Evolutionary conservation across 2,888 invertebrate species (phyloP), one percentile per base, ranked within the genome.

Genomic region (Orchestes rusci): DNA sequence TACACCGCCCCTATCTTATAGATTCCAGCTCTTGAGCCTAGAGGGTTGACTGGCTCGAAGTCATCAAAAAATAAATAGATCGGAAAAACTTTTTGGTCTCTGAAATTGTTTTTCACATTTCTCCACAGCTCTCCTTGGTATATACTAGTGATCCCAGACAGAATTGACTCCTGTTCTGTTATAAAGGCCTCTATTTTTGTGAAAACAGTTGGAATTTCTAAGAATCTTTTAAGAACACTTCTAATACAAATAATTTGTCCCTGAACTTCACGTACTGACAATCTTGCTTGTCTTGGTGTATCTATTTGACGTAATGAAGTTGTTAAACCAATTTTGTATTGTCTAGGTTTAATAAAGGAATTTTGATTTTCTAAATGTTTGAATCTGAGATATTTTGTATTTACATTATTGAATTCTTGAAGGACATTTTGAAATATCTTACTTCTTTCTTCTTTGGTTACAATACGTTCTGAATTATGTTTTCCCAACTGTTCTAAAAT

Each of bases 1-100:
- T 46, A 47, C 2, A 33, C 30, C 7, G 38, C 39, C 13, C 46
- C 46, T 15, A 47, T 43, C 34, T 47, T 47, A 20, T 47, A 47
- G 2, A 43, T 16, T 12, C 42, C 47, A 10, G 47, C 47, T 29
- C 43, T 42, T n/a, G 43, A 43, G 12, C 38, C 47, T 29, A 47
- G 23, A 16, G 43, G 33, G 32, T 47, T 47, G 15, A 15, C 17
- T 4, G 47, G 37, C 13, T 47, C 47, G 27, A 47, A 47, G 16
- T 47, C 47, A 33, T 47, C 47, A 31, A 33, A 47, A 39, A 36
- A 43, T 18, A 43, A 10, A 27, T 31, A 27, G 2, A 46, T 28
- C 1, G 38, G 42, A 29, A 32, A 46, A 16, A 43, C 18, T 27
- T 10, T 19, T 33, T 38, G 37, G 13, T 34, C 17, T n/a, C n/a